These are phyloP conservation scores for Danionella dracula DNA, from an alignment of 2,797 vertebrate species.

Conservation along the genomic window DNA sequence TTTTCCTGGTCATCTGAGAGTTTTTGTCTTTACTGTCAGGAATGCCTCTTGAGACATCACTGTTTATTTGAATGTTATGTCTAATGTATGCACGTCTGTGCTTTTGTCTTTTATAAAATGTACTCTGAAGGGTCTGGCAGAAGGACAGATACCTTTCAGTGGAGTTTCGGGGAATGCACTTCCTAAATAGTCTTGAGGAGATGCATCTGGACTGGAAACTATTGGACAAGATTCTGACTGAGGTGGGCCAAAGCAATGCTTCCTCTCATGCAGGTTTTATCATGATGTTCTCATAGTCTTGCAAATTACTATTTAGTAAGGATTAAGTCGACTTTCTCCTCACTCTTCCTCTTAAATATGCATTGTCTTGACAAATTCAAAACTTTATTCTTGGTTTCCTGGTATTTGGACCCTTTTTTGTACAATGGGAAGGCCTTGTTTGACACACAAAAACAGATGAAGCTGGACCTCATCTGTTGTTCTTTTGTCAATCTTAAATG, in stretches of 20 bases:
- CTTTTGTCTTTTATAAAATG: conserved; percentile 67
- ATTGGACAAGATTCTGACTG: conserved; percentile 40
- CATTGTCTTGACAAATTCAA: no score
- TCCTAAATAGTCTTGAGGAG: conserved; percentile 72
- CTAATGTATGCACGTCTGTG: conserved; percentile 45
- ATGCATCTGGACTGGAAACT: conserved; percentile 62
- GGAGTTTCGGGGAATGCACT: conserved; percentile 66
- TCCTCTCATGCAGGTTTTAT: conserved; percentile 6
- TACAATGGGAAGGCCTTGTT: no score
- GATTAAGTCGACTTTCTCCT: no score
- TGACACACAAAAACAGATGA: no score
- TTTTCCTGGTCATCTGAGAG: conserved; percentile 37
- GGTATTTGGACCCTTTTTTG: no score
- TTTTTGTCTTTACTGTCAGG: conserved; percentile 35
- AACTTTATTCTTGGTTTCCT: no score
- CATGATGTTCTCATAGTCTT: background rate
- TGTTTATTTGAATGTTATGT: conserved; percentile 71
- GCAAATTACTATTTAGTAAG: background rate
- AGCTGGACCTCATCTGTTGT: no score
- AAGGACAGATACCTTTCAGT: conserved; percentile 62
- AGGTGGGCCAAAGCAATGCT: conserved; percentile 13
- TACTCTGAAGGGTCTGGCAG: conserved; percentile 54
- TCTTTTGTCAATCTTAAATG: no score
- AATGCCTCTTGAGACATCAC: conserved; percentile 43
- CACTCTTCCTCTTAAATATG: no score